Evolutionary conservation across 1,140 invertebrate genomes (phyloP).

Genomic region (Scaptomyza graminum): DNA sequence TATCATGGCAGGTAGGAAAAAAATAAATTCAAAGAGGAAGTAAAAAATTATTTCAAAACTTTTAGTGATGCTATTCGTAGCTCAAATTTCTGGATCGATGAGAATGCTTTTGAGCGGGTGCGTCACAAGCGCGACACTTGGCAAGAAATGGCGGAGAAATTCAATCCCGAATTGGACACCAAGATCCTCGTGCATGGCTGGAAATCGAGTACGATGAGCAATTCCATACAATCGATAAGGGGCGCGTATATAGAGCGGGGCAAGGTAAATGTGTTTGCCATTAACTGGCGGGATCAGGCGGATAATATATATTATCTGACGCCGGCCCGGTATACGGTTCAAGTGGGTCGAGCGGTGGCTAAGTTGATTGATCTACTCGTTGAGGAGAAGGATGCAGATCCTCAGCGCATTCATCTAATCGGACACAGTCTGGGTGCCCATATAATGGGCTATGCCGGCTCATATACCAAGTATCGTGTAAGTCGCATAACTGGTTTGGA

Average conservation of each 20-base stretch:
- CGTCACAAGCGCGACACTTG: slow-evolving; percentile 76
- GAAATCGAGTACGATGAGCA: slow-evolving; percentile 78
- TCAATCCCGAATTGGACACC: slow-evolving; percentile 61
- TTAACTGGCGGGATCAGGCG: slow-evolving; percentile 88
- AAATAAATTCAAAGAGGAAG: too few species aligned
- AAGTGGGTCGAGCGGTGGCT: slow-evolving; percentile 87
- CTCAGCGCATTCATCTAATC: slow-evolving; percentile 87
- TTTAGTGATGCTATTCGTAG: slow-evolving; percentile 50
- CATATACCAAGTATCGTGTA: slow-evolving; percentile 85
- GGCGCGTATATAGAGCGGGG: slow-evolving; percentile 84
- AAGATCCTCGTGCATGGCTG: slow-evolving; percentile 69
- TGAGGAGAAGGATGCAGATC: slow-evolving; percentile 84
- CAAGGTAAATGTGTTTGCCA: slow-evolving; percentile 88
- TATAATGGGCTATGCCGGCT: slow-evolving; percentile 92
- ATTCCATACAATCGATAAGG: slow-evolving; percentile 83
- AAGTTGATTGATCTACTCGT: slow-evolving; percentile 86
- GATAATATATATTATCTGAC: slow-evolving; percentile 88
- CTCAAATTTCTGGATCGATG: slow-evolving; percentile 65
- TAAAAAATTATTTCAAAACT: not conserved
- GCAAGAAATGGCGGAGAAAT: slow-evolving; percentile 79
- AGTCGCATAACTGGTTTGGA: slow-evolving; percentile 89
- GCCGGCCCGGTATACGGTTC: slow-evolving; percentile 87
- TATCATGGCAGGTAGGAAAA: slow-evolving; percentile 75
- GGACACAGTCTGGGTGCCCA: slow-evolving; percentile 96
- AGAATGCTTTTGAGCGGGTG: slow-evolving; percentile 74